Evolutionary conservation across 2,888 invertebrate genomes (phyloP).

Genomic region (Drosophila colorata): DNA sequence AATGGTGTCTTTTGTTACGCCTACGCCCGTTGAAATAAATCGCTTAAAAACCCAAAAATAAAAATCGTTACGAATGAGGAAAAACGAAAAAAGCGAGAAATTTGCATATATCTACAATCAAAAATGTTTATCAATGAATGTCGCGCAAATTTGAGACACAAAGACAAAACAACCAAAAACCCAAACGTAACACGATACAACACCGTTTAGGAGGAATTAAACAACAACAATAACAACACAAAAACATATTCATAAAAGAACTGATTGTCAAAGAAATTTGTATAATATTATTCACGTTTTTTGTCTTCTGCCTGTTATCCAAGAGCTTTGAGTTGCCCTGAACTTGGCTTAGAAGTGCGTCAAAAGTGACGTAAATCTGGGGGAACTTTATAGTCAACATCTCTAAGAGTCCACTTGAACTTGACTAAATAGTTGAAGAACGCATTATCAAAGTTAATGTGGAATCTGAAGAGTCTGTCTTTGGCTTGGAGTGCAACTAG

Average conservation of each 20-base stretch:
- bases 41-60: conserved; percentile 15
- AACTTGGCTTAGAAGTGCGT: conserved; percentile 15
- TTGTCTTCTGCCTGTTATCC: background rate
- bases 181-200: conserved; percentile 33
- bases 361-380: conserved; percentile 12
- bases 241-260: conserved; percentile 16
- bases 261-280: background rate
- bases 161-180: conserved; percentile 12
- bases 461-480: conserved; percentile 27
- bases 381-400: conserved; percentile 9
- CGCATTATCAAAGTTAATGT: conserved; percentile 8
- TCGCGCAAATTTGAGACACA: conserved; percentile 7
- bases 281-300: background rate
- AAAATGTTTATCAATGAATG: conserved; percentile 55
- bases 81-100: conserved; percentile 27
- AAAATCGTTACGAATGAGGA: background rate
- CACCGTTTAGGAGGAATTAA: conserved; percentile 14
- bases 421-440: conserved; percentile 25
- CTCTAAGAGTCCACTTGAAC: conserved; percentile 24
- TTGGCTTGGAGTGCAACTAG: conserved; percentile 16
- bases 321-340: background rate
- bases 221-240: conserved; percentile 3
- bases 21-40: conserved; percentile 51
- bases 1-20: conserved; percentile 77
- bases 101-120: conserved; percentile 59